Conservation (phyloP, 2,797 vertebrate genomes). For the Ciconia nigra region DNA sequence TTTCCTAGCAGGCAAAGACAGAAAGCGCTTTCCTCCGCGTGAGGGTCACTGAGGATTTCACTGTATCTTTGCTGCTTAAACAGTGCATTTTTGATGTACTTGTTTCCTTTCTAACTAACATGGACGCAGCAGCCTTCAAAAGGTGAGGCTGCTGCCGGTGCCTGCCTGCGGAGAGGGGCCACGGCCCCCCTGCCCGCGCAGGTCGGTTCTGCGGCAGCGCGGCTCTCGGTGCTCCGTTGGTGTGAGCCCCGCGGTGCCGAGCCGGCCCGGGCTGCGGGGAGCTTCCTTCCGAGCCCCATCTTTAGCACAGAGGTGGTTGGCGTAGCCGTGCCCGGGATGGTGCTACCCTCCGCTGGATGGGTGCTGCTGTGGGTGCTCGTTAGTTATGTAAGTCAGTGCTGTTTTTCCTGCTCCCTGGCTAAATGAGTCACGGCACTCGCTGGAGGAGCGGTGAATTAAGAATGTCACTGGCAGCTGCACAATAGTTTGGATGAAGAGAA, state of each 20-base stretch:
- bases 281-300: background rate
- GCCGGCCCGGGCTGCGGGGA: background rate
- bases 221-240: background rate
- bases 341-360: fast-evolving
- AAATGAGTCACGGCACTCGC: background rate
- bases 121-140: background rate
- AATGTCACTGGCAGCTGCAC: slow-evolving; percentile 39
- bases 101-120: fast-evolving
- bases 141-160: background rate
- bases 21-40: background rate
- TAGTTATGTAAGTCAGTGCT: background rate
- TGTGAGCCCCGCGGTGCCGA: fast-evolving
- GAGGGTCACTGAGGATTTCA: background rate
- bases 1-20: slow-evolving; percentile 9
- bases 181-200: fast-evolving
- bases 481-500: slow-evolving; percentile 38
- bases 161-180: background rate
- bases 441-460: background rate
- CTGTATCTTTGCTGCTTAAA: background rate
- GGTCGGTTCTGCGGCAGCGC: fast-evolving
- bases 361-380: background rate
- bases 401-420: background rate
- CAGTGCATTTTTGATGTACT: background rate
- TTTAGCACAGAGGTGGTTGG: fast-evolving
- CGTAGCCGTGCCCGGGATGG: fast-evolving